Base-by-base conservation (phyloP, 1,140 invertebrate species). In the Meloidogyne chitwoodi region DNA sequence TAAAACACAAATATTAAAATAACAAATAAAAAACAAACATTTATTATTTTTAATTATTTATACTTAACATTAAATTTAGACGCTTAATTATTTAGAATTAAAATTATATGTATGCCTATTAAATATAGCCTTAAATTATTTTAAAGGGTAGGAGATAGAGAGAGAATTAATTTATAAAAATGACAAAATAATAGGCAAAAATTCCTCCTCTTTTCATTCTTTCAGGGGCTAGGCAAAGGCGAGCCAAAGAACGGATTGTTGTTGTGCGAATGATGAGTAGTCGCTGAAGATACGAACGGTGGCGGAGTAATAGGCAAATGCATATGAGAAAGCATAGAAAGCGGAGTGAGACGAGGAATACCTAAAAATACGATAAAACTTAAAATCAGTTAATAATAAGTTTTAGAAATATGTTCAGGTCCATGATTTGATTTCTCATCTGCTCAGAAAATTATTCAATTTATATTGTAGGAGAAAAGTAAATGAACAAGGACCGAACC, bases 261-360 rank as follows among this genome's bases (percentile, higher is more conserved):
- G 48, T n/a, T 73, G 56, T 73, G 56, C 38, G 44, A 63, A 29
- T 34, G 64, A 38, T 8, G 34, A 73, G 38, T 61, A 64, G 29
- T 26, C n/a, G 71, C 26, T 12, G 71, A 61, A 8, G 38, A 64
- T 29, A 73, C 71, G 29, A 41, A 61, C 22, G 41, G 71, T 24
- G 71, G 71, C 41, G 71, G 71, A 56, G 71, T 63, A 73, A 73
- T 34, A 6, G 71, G 71, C 56, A 64, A 73, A 31, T 73, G 71
- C 24, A 73, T 64, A 22, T 61, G 71, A 27, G 71, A 73, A 16
- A 73, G 26, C 71, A 73, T 73, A 64, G 71, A 73, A 34, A 73
- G 71, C 14, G 48, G 71, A 61, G 71, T 73, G 29, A 73, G 71
- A n/a, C 71, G 71, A 73, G 71, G 71, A 73, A 73, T 64, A 34